Base-by-base conservation (phyloP, 2,113 vertebrate species). In the Hyperoodon ampullatus region DNA sequence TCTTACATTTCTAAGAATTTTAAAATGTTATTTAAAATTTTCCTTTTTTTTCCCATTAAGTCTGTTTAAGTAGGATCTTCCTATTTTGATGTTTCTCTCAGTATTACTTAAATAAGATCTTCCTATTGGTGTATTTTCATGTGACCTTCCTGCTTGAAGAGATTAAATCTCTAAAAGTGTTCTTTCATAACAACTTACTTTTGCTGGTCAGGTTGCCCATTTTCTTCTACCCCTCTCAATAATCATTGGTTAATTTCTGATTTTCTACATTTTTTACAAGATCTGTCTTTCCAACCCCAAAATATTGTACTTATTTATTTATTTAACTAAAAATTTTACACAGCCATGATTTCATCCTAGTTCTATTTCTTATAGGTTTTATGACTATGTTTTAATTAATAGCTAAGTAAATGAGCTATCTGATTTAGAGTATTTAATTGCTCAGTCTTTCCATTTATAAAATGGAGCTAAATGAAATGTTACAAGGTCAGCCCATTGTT, bases 241-340 rank as follows among this genome's bases (percentile, higher is more conserved):
- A 77, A 60, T 90, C 18, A 68, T 35, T 84, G 61, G 70, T 39
- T 84, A 55, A 74, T 65, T 84, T 98, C 94, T 93, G 96, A 33
- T 99, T 98, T 98, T 98, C 24, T 78, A 50, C 1, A 63, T 3
- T 35, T 81, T 16, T 74, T 81, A 63, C 8, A 53, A 88, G 30
- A 26, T 19, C 7, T 84, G 9, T 42, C 39, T 72, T 80, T 58
- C 19, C 15, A 60, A 42, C 1, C 19, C 8, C 1, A 24, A 88
- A 50, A 47, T 95, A 47, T 65, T 94, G 5, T 72, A 26, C 18
- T 78, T 90, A 24, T 28, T 39, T 39, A 28, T 21, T 75, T 88
- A 70, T 88, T 53, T 53, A 53, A 16, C 84, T 88, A 12, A 63
- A 94, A 83, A n/a, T 18, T 66, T 83, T 89, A 77, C 2, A 65